phyloP scores from a whole-genome alignment of 2,888 invertebrate species.

The Hemithea aestivaria region DNA sequence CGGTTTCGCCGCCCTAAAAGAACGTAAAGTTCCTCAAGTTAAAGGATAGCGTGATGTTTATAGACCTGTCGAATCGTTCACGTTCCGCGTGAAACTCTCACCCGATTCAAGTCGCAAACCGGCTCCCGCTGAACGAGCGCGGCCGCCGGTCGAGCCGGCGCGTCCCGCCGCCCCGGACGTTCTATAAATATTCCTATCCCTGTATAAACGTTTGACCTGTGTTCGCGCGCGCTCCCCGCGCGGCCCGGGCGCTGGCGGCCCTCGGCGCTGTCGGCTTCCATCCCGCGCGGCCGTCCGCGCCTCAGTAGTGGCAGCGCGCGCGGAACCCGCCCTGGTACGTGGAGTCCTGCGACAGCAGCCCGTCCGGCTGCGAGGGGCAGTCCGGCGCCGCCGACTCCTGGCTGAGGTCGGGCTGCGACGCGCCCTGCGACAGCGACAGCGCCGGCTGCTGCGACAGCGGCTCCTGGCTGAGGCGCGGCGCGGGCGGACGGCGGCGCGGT shows the following conservation, averaged over 20 bases:
- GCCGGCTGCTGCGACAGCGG: conserved; percentile 86
- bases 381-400: conserved; percentile 92
- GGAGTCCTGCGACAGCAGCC: conserved; percentile 95
- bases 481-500: conserved; percentile 57
- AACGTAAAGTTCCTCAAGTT: conserved; percentile 6
- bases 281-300: conserved; percentile 81
- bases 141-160: conserved; percentile 3
- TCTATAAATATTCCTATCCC: conserved; percentile 50
- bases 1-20: conserved; percentile 30
- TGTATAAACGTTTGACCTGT: conserved; percentile 36
- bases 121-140: background rate
- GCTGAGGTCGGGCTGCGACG: conserved; percentile 85
- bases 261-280: conserved; percentile 33
- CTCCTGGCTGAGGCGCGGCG: conserved; percentile 81
- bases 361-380: conserved; percentile 96
- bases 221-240: too few species aligned
- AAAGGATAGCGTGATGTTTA: conserved; percentile 15
- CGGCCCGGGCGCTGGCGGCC: too few species aligned
- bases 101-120: conserved; percentile 1
- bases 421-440: conserved; percentile 85
- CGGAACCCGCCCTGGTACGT: conserved; percentile 88
- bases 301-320: conserved; percentile 87
- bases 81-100: too few species aligned
- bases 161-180: conserved; percentile 30
- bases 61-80: conserved; percentile 13